Base-by-base conservation (phyloP, 2,888 invertebrate genomes). In the Drosophila emarginata region DNA sequence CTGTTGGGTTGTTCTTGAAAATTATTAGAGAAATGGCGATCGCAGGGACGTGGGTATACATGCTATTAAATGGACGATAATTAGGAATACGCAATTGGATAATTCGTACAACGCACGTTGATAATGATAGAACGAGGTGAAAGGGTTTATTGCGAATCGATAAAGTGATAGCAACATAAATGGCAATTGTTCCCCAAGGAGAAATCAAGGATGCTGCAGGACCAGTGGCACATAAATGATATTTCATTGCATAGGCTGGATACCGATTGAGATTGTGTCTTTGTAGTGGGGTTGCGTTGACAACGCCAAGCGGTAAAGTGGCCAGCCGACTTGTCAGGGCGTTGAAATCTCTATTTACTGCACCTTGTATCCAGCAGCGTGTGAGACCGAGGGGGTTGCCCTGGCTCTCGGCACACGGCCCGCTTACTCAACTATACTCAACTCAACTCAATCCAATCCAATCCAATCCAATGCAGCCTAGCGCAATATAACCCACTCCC, bases 271-370 rank as follows among this genome's bases (percentile, higher is more conserved):
- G 23, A 69, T 63, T 60, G 76, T 50, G 23, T 61, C 40, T 52
- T 36, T 53, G 56, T 57, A 61, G 45, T 36, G 23, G 52, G 51
- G 54, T 59, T 39, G 52, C 79, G 74, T 61, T 87, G 77, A 63
- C 76, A 74, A 78, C 74, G 53, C 51, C 57, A 59, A 61, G 61
- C 66, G 50, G 64, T 23, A 64, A 70, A 76, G 76, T 76, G 75
- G 74, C 71, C 78, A 79, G 61, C 51, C 68, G 72, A 74, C 61
- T 71, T 62, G 60, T 40, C 45, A 64, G 69, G 89, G 89, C 89
- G 89, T 77, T 84, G 84, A 89, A 89, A 89, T 89, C 89, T 85
- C 74, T 78, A 87, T 87, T 89, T 89, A 89, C 77, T 85, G 77
- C 89, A 88, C 89, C 88, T 82, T 79, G 57, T 72, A 56, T 63